phyloP scores from a whole-genome alignment of 2,113 vertebrate genomes.

The Odocoileus virginianus region DNA sequence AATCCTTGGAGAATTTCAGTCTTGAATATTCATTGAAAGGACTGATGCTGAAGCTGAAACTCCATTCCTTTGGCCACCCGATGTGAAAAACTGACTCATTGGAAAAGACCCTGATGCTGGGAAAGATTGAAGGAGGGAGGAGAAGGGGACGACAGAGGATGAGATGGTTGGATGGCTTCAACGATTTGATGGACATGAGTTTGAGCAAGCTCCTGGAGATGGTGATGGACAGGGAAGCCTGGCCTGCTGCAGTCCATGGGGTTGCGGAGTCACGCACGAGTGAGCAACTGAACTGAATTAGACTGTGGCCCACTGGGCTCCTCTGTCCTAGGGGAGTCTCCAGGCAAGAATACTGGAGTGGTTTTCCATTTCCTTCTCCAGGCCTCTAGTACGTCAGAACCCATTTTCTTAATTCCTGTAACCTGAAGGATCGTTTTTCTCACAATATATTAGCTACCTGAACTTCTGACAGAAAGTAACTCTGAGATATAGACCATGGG shows the following conservation, averaged over 20 bases:
- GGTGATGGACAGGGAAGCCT: not conserved
- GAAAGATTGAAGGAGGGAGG: not conserved
- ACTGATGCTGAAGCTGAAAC: not conserved
- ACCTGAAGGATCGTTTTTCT: not conserved
- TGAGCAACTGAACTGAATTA: not conserved
- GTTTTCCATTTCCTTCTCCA: not conserved
- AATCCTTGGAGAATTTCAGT: not conserved
- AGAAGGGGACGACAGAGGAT: not conserved
- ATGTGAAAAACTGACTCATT: not conserved
- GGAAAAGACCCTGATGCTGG: not conserved
- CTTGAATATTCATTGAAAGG: not conserved
- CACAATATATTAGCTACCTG: not conserved
- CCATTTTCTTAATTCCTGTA: not conserved
- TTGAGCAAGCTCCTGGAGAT: not conserved
- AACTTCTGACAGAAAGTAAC: not conserved
- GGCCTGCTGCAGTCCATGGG: not conserved
- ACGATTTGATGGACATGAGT: not conserved
- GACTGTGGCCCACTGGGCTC: not conserved
- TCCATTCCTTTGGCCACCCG: not conserved
- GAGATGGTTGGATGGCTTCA: not conserved
- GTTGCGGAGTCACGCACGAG: accelerated
- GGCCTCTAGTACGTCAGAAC: not conserved
- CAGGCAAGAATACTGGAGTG: not conserved
- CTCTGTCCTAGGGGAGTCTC: not conserved
- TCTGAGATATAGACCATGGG: not conserved